These are phyloP conservation scores for Mactra quadrangularis DNA, from an alignment of 1,140 invertebrate genomes.

Conservation along the genomic window DNA sequence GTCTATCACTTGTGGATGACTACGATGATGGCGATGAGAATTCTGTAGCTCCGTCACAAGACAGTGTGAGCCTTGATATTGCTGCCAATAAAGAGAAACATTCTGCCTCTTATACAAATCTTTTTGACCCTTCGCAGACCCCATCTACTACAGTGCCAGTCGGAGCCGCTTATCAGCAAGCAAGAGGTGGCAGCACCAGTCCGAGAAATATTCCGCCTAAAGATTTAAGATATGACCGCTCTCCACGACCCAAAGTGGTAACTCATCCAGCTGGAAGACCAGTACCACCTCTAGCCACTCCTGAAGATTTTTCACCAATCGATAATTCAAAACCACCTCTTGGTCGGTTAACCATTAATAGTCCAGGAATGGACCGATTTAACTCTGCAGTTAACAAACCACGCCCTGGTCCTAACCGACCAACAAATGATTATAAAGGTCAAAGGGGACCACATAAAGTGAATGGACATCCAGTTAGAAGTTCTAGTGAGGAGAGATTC, in stretches of 20 bases:
- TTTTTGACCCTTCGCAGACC: slow-evolving; percentile 87
- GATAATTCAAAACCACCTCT: slow-evolving; percentile 48
- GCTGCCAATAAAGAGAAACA: slow-evolving; percentile 90
- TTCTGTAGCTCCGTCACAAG: slow-evolving; percentile 59
- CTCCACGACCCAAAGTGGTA: slow-evolving; percentile 13
- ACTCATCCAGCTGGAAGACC: slow-evolving; percentile 18
- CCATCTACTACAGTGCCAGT: slow-evolving; percentile 57
- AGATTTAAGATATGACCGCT: slow-evolving; percentile 41
- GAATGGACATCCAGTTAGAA: slow-evolving; percentile 52
- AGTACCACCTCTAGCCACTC: slow-evolving; percentile 72
- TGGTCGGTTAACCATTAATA: slow-evolving; percentile 65
- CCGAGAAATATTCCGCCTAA: background rate
- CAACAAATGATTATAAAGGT: slow-evolving; percentile 24
- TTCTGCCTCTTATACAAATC: slow-evolving; percentile 95
- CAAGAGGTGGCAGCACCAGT: slow-evolving; percentile 7
- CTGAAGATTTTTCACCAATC: slow-evolving; percentile 71
- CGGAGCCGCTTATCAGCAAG: slow-evolving; percentile 66
- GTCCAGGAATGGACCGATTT: slow-evolving; percentile 68
- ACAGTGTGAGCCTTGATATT: slow-evolving; percentile 89
- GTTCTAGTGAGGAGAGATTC: slow-evolving; percentile 55
- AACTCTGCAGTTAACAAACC: slow-evolving; percentile 31
- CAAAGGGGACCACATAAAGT: slow-evolving; percentile 36
- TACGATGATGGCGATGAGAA: slow-evolving; percentile 63
- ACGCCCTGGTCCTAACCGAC: slow-evolving; percentile 8
- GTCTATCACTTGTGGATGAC: slow-evolving; percentile 65